Conservation (phyloP, 2,113 vertebrate genomes). For the Dasyprocta punctata region DNA sequence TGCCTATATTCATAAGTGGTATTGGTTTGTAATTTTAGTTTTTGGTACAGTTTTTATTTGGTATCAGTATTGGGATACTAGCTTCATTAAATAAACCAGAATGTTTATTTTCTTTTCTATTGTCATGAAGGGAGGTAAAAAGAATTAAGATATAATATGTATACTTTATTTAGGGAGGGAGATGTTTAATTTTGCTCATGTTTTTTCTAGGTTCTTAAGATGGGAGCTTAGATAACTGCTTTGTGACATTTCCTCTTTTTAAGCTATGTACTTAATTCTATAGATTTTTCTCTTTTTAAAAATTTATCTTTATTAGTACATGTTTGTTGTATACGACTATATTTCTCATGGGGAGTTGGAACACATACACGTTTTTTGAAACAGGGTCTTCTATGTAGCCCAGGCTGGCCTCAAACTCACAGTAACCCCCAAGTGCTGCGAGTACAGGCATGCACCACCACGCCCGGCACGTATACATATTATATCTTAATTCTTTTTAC, state of each 20-base stretch:
- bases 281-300: background rate
- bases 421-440: no score
- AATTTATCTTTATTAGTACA: background rate
- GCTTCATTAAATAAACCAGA: background rate
- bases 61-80: background rate
- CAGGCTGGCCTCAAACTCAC: no score
- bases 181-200: background rate
- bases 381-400: background rate
- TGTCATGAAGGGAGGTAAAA: background rate
- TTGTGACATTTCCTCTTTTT: background rate
- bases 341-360: background rate
- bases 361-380: background rate
- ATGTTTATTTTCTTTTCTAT: background rate
- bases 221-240: background rate
- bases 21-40: background rate
- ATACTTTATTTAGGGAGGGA: no score
- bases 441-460: no score
- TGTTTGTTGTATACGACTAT: background rate
- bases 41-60: background rate
- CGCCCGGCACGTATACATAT: no score
- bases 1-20: background rate
- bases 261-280: background rate
- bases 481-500: no score
- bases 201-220: background rate
- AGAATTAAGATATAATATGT: no score